Conservation (phyloP, 2,888 invertebrate genomes). For the Drosophila mettleri region DNA sequence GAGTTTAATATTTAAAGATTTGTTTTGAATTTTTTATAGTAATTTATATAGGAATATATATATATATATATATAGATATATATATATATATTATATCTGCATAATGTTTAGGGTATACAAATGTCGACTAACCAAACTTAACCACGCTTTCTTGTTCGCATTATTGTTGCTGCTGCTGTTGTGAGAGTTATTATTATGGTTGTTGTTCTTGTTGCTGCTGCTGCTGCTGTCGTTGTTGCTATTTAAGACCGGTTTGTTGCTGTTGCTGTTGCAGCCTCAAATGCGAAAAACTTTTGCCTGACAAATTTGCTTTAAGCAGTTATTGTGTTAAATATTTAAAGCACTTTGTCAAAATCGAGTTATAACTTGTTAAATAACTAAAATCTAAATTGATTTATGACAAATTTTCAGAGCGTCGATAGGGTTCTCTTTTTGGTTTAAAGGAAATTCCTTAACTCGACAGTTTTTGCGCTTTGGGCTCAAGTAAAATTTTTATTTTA, state of each 20-base stretch:
- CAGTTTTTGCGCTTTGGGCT: background rate
- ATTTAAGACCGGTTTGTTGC: constrained; percentile 25
- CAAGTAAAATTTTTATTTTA: constrained; percentile 4
- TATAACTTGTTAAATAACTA: constrained; percentile 28
- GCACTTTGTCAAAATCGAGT: constrained; percentile 36
- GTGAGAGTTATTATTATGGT: constrained; percentile 50
- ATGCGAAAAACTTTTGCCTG: constrained; percentile 50
- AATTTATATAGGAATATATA: background rate
- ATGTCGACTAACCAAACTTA: background rate
- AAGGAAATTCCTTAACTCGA: background rate
- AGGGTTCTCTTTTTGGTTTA: background rate
- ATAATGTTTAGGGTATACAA: constrained; percentile 13
- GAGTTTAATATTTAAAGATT: background rate
- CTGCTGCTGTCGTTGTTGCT: constrained; percentile 26
- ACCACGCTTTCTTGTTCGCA: constrained; percentile 19
- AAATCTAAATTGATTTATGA: constrained; percentile 27
- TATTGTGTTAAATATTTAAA: constrained; percentile 55
- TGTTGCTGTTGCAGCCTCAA: constrained; percentile 32
- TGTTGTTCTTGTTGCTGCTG: constrained; percentile 9
- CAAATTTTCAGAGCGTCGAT: constrained; percentile 9
- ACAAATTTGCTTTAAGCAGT: constrained; percentile 53
- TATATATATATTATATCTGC: background rate
- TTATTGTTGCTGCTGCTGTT: constrained; percentile 43
- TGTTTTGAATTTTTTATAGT: background rate
- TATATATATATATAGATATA: background rate